Base-by-base conservation (phyloP, 2,888 invertebrate genomes). In the Stenchaetothrips biformis region DNA sequence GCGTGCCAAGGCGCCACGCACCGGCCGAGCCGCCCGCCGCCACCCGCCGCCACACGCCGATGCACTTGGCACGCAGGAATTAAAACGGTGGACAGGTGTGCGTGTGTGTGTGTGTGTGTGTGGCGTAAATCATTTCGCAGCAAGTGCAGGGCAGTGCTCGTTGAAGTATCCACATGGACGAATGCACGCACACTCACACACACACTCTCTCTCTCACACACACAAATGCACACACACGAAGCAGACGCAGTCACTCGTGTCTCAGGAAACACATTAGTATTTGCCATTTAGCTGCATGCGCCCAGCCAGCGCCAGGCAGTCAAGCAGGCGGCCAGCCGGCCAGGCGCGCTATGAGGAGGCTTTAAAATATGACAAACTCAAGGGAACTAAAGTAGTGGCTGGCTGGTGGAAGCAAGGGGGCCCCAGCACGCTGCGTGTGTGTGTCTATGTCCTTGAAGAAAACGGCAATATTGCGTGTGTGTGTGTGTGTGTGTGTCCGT, bases 311-410 rank as follows among this genome's bases (percentile, higher is more conserved):
- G 37, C 37, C 37, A 37, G 37, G 2, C 37, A 37, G 37, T 4
- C 37, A 4, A 37, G 37, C 7, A 25, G 37, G 2, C 37, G 4
- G 37, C 37, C 37, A 37, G 37, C 37, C 67, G 25, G 21, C 11
- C 67, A 8, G 7, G 67, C 67, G 25, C 67, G 21, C 21, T 25
- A 7, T 59, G 67, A 74, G n/a, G n/a, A 67, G 67, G 67, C 67
- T 74, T 74, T 74, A 74, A 74, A 74, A 74, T 74, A 74, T 74
- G 67, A 74, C 67, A 21, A 74, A 74, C 67, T 21, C 67, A 25
- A 74, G 67, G 67, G 67, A 74, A 74, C 67, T 16, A 59, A 59
- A 59, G 67, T 25, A 7, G 67, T 25, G 25, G 9, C 67, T 21
- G 67, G 13, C 53, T 2, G 9, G 53, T 53, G 53, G 53, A 13